Conservation (phyloP, 2,888 invertebrate species). For the Pyrocoelia pectoralis region DNA sequence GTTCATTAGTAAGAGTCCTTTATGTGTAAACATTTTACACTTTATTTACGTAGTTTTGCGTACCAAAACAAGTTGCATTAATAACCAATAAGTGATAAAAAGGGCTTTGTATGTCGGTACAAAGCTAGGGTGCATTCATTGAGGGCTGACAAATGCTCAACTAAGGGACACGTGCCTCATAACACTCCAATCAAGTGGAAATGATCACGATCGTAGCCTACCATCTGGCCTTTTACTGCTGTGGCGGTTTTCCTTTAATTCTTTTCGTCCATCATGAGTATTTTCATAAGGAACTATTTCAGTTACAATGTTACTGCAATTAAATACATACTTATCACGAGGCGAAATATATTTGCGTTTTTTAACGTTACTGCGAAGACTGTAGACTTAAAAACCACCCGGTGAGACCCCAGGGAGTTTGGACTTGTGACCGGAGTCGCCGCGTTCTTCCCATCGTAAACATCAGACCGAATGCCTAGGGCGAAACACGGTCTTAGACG, state of each 20-base stretch:
- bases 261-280: too few species aligned
- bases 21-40: neutral
- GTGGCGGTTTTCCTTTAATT: neutral
- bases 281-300: too few species aligned
- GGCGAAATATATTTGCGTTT: constrained; percentile 19
- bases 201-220: constrained; percentile 36
- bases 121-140: constrained; percentile 26
- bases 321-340: too few species aligned
- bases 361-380: constrained; percentile 21
- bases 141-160: constrained; percentile 48
- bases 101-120: constrained; percentile 5
- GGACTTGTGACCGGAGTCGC: constrained; percentile 51
- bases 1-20: too few species aligned
- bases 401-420: constrained; percentile 46
- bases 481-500: constrained; percentile 34
- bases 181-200: constrained; percentile 48
- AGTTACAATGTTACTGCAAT: neutral
- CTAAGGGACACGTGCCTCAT: constrained; percentile 44
- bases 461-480: constrained; percentile 43
- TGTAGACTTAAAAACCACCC: constrained; percentile 42
- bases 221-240: constrained; percentile 40
- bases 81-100: constrained; percentile 12
- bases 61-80: constrained; percentile 5
- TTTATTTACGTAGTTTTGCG: constrained; percentile 5
- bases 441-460: constrained; percentile 55